Conservation (phyloP, 2,797 vertebrate species). For the Hippopotamyrus pictus region DNA sequence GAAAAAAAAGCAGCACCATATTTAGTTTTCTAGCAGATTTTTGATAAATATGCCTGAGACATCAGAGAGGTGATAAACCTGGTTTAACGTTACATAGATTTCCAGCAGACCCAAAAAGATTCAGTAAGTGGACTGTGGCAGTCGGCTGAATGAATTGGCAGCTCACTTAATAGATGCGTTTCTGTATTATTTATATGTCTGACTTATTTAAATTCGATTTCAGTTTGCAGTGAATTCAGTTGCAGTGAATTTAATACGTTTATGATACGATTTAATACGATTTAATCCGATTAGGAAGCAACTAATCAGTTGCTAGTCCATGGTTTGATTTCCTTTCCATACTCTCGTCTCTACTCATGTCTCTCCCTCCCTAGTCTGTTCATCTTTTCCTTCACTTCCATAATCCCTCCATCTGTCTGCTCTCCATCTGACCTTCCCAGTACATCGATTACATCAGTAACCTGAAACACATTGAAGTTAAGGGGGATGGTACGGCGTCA, state of each 20-base stretch:
- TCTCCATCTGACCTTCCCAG: slow-evolving; percentile 43
- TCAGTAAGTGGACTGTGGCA: not conserved
- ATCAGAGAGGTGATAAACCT: no score
- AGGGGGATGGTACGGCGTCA: slow-evolving; percentile 55
- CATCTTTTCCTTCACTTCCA: not conserved
- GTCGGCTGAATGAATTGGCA: not conserved
- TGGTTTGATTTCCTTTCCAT: not conserved
- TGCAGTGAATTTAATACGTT: not conserved
- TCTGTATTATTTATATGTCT: not conserved
- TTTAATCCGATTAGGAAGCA: not conserved
- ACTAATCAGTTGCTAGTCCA: not conserved
- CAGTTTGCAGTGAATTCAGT: not conserved
- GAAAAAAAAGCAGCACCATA: not conserved
- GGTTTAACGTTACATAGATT: not conserved
- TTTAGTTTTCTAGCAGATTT: not conserved
- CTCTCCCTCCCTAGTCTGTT: not conserved
- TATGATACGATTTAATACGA: not conserved
- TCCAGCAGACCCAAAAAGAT: not conserved
- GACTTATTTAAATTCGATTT: not conserved
- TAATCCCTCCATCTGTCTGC: not conserved
- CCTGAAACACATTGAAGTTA: slow-evolving; percentile 70
- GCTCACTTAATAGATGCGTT: not conserved
- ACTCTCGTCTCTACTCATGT: not conserved
- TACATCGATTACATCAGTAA: slow-evolving; percentile 63
- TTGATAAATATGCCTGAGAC: not conserved